Base-by-base conservation (phyloP, 92 coral and sea anemone species). In the Heliopora coerulea region DNA sequence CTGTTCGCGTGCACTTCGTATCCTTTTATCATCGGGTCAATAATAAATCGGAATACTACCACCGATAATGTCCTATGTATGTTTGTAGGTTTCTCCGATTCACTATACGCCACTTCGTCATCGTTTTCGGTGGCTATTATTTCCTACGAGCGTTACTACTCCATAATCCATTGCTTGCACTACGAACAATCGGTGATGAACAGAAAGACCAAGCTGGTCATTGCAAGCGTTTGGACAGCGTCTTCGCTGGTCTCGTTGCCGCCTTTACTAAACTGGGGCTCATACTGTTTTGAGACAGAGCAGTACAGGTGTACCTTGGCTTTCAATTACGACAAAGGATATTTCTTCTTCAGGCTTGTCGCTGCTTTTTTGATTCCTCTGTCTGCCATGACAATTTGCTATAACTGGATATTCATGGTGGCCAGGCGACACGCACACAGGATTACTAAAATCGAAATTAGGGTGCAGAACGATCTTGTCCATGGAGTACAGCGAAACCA, bases 391-490 rank as follows among this genome's bases (percentile, higher is more conserved):
- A 82, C 87, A 3, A 86, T 95, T 70, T 95, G 99, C 61, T 95
- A 95, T 63, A 90, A 88, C 29, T 87, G 96, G 66, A 95, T 95
- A 58, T 96, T 90, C 62, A 32, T 90, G 9, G 99, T 95, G 0
- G 99, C 99, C 7, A 85, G 96, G 82, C 73, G 99, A 58, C 99
- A 95, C 46, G 99, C 99, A 0, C 79, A 69, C 34, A 89, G 88
- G 8, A 95, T 95, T 73, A 86, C 89, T n/a, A 88, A 83, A 39
- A 95, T 95, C 44, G 93, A 95, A 29, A 86, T 95, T 62, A 95
- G 88, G 12, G 95, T 88, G 18, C 86, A 88, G 4, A 83, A 86
- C 7, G 83, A 90, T 52, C 84, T 88, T 33, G 80, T 86, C 26
- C 89, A 84, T 31, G 88, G 83, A 0, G 83, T 84, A 3, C 73